Evolutionary conservation across 1,140 invertebrate species (phyloP), one percentile per base, ranked within the genome.

Genomic region (Caenorhabditis tropicalis): DNA sequence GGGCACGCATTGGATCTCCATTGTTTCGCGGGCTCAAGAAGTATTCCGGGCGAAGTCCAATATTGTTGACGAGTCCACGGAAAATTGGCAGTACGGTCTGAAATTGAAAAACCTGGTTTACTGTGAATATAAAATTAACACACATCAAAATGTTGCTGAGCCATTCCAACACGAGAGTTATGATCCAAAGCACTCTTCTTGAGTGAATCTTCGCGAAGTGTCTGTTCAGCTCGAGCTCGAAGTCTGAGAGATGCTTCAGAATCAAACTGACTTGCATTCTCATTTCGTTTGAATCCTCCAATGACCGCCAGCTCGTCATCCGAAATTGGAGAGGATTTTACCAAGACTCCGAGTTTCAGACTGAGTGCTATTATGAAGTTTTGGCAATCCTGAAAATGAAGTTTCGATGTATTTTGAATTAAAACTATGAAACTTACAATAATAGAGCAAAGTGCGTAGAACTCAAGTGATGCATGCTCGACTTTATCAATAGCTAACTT

Each of bases 221-320:
- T 74, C 19, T 74, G 65, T n/a, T 74, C 65, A 24, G 65, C 65
- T 15, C 65, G 65, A 46, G 65, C 65, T 10, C 65, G 65, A 46
- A 74, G 29, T 43, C 65, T 74, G 36, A 74, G n/a, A 15, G 65
- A 74, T 12, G 65, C 65, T 12, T 74, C 65, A n/a, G n/a, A 74
- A 46, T 74, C 65, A 24, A n/a, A 3, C 10, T 33, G 3, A 7
- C 1, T 74, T 21, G 9, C n/a, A n/a, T 74, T 74, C 21, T 74
- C 65, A 5, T 43, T 6, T 43, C 33, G 36, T 43, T 74, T 74
- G 36, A 43, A 29, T 74, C 65, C 65, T 24, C 65, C 65, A 15
- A 74, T 74, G 10, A 46, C 24, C 10, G 36, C 12, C 19, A 74
- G 36, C 36, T 74, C 65, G 4, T 74, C 65, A 24, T 74, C 65